Evolutionary conservation across 2,113 vertebrate genomes (phyloP).

Genomic region (Lichenostomus cassidix): DNA sequence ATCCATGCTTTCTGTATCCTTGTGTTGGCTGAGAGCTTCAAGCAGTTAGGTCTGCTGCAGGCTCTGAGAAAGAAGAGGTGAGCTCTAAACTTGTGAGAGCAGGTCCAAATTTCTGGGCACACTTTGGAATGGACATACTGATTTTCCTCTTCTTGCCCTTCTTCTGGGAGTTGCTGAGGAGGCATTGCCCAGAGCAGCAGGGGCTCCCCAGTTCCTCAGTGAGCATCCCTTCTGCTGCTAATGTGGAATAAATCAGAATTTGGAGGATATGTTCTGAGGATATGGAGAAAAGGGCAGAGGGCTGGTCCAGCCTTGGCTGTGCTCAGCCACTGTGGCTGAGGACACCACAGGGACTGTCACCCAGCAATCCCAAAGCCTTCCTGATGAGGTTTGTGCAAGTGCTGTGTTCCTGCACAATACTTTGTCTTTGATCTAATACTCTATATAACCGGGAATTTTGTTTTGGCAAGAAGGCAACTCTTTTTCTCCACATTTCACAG

Average conservation of each 20-base stretch:
- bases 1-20: background rate
- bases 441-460: background rate
- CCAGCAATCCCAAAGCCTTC: background rate
- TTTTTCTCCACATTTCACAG: background rate
- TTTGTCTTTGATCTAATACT: background rate
- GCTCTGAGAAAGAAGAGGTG: background rate
- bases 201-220: background rate
- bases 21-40: background rate
- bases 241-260: background rate
- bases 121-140: rapidly evolving
- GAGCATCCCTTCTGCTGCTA: background rate
- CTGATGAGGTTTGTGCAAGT: background rate
- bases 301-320: background rate
- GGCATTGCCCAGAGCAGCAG: background rate
- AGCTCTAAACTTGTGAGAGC: background rate
- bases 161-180: background rate
- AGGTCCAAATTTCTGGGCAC: background rate
- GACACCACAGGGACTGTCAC: background rate
- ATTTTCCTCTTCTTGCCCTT: background rate
- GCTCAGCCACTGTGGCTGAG: background rate
- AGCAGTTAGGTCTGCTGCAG: background rate
- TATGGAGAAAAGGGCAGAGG: background rate
- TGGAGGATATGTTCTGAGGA: background rate
- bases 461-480: background rate
- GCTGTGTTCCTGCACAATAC: background rate